Conservation (phyloP, 35 echinoderm and acorn worm genomes). For the Stichopus chloronotus region DNA sequence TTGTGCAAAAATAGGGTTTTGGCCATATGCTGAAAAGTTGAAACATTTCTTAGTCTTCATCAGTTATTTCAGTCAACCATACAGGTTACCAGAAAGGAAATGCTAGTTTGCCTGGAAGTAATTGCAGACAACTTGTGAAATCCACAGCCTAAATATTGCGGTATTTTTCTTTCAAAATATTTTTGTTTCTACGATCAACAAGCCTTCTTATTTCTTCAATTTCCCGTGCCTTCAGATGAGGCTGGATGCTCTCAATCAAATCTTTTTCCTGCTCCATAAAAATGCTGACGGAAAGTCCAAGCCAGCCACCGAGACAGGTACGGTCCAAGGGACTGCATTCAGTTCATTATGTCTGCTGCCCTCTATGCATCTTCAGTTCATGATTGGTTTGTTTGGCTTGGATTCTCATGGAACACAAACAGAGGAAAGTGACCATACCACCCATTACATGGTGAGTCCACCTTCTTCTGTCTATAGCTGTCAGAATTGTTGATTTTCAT, state of each 20-base stretch:
- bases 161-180: neutral
- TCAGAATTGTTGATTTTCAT: too few species aligned
- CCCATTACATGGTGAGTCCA: constrained; percentile 64
- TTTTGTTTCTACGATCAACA: neutral
- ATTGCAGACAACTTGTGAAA: neutral
- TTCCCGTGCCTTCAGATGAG: constrained; percentile 70
- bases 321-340: constrained; percentile 63
- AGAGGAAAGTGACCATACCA: constrained; percentile 38
- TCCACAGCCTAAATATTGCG: neutral
- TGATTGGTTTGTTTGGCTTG: constrained; percentile 89
- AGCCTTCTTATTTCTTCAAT: neutral
- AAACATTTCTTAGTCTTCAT: too few species aligned
- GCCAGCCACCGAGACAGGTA: constrained; percentile 3
- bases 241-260: constrained; percentile 89
- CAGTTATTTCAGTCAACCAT: too few species aligned
- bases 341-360: constrained; percentile 88
- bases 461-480: too few species aligned
- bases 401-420: constrained; percentile 45
- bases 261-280: constrained; percentile 86
- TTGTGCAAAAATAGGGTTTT: neutral
- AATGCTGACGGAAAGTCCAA: constrained; percentile 82
- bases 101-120: constrained; percentile 61
- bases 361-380: constrained; percentile 90
- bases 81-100: neutral
- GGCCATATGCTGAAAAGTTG: too few species aligned